Conservation (phyloP, 1,140 invertebrate genomes). For the Brachionus koreanus region DNA sequence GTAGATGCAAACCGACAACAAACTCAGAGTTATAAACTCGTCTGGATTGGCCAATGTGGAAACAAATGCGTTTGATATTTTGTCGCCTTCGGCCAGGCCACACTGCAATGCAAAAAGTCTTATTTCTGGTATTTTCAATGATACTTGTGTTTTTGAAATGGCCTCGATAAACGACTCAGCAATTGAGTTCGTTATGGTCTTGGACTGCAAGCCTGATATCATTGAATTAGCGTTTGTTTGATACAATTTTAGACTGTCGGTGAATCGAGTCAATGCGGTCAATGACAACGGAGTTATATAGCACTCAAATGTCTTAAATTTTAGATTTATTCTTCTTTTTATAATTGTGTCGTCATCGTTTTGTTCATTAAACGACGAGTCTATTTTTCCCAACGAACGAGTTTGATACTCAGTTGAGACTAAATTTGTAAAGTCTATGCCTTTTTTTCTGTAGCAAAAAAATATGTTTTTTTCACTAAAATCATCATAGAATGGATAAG, state of each 20-base stretch:
- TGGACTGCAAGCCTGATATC: not conserved
- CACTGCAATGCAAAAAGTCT: slow-evolving; percentile 32
- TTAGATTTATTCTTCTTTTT: slow-evolving; percentile 22
- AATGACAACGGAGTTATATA: slow-evolving; percentile 19
- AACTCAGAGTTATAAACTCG: slow-evolving; percentile 34
- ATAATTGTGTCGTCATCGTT: not conserved
- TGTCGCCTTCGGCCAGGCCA: slow-evolving; percentile 36
- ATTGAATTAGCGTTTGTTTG: not conserved
- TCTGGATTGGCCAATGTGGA: slow-evolving; percentile 39
- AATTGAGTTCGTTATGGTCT: not conserved
- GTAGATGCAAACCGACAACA: slow-evolving; percentile 23
- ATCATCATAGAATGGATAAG: slow-evolving; percentile 39
- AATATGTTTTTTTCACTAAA: slow-evolving; percentile 11
- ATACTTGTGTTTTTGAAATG: slow-evolving; percentile 44
- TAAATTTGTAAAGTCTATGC: slow-evolving; percentile 20
- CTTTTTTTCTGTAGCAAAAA: slow-evolving; percentile 30
- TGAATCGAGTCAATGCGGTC: slow-evolving; percentile 1
- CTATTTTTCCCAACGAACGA: not conserved
- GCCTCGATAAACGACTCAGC: slow-evolving; percentile 29
- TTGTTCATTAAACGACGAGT: not conserved
- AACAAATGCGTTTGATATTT: slow-evolving; percentile 37
- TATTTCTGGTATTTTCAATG: slow-evolving; percentile 30
- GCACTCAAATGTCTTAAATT: slow-evolving; percentile 3
- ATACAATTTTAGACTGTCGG: not conserved
- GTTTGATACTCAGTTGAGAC: not conserved